Percentiles rank a stretch among this genome's conserved stretches.
Evolutionary conservation across 2,888 invertebrate species (phyloP).

Genomic region (Minunthozetes semirufus): DNA sequence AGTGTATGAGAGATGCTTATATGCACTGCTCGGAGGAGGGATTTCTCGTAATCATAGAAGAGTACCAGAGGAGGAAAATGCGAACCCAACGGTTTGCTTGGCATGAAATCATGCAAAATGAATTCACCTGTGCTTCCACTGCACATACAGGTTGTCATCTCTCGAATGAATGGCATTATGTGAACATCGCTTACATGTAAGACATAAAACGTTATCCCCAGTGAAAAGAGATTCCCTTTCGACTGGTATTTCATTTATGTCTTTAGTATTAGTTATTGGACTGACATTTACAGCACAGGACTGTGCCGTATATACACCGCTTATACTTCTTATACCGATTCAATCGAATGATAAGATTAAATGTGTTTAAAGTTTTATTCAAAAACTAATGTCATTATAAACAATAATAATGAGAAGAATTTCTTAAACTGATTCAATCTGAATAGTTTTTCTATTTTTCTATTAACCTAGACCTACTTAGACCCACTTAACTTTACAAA

Average conservation of each 20-base stretch:
- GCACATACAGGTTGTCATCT: conserved; percentile 28
- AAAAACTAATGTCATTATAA: not conserved
- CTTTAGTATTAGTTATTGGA: no score
- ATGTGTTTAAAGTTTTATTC: not conserved
- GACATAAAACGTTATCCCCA: conserved; percentile 9
- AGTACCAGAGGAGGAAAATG: conserved; percentile 29
- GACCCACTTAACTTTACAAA: not conserved
- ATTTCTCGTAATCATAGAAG: not conserved
- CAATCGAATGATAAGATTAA: no score
- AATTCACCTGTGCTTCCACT: conserved; percentile 23
- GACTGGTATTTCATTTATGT: conserved; percentile 21
- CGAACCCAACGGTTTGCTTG: conserved; percentile 5
- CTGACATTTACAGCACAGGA: no score
- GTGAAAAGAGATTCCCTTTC: conserved; percentile 17
- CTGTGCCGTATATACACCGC: no score
- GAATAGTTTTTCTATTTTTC: conserved; percentile 14
- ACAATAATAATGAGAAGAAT: conserved; percentile 1
- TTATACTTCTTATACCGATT: no score
- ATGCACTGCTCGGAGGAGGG: conserved; percentile 18
- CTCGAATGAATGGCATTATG: conserved; percentile 8
- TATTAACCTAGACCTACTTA: conserved; percentile 31
- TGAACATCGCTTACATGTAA: conserved; percentile 19
- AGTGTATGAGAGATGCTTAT: conserved; percentile 17
- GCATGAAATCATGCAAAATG: conserved; percentile 28
- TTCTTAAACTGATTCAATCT: conserved; percentile 2